Evolutionary conservation across 1,140 invertebrate genomes (phyloP), one percentile per base, ranked within the genome.

Genomic region (Pachypsylla venusta): DNA sequence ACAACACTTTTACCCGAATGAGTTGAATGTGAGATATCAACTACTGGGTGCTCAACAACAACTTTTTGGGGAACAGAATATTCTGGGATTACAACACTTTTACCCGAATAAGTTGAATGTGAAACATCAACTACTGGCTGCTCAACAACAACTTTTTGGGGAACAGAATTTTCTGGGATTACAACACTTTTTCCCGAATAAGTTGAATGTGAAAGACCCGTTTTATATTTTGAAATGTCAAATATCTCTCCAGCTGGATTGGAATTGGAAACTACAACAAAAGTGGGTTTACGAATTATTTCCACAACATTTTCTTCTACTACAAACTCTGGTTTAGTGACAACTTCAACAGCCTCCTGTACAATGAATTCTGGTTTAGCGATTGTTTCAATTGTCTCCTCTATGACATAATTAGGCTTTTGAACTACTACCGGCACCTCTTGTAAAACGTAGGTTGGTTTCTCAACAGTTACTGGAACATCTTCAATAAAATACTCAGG

Each of bases 361-460:
- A 48, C 22, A 22, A 48, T 7, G 42, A 48, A 48, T 48, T 48
- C 42, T 48, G 42, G 42, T 48, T 48, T 48, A 48, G 5, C 4
- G 22, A 48, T n/a, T n/a, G 42, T 48, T 48, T 48, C 42, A 48
- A 48, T 22, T 7, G 4, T 48, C 16, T 48, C 42, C 42, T 48
- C 42, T 7, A 48, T 48, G 42, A 48, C 42, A 48, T 10, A 48
- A 22, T 48, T 48, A 4, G 42, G 42, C 42, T 48, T 48, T 48
- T 48, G 42, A 10, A 48, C n/a, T 7, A 48, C 16, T 22, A 48
- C 42, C 3, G 42, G 42, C 22, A 22, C 22, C 22, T 48, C 42
- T 48, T 48, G n/a, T n/a, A 48, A 48, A n/a, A 48, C 3, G 42
- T 10, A 48, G 22, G 42, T 48, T 48, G 42, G 42, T 48, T 48